Base-by-base conservation (phyloP, 2,888 invertebrate species). In the Anticlea derivata region DNA sequence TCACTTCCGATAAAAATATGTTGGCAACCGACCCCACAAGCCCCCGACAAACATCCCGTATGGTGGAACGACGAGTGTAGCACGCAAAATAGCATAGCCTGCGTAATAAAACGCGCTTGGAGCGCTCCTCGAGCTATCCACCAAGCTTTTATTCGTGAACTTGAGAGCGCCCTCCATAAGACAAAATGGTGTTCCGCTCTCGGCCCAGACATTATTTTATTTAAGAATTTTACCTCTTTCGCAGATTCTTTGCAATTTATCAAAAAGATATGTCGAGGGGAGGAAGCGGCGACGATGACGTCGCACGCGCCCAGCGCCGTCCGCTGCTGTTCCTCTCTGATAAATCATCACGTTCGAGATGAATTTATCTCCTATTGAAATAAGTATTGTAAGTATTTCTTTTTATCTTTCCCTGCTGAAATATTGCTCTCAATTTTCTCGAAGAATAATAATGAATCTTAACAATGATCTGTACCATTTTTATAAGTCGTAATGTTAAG, bases 331-430 rank as follows among this genome's bases (percentile, higher is more conserved):
- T 52, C 34, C 54, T 62, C 68, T 62, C 72, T 75, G 79, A 83
- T 85, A 85, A 83, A 86, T 86, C 79, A 83, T 82, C 70, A 73
- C 66, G 71, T 68, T 78, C 72, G 66, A 79, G 80, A 80, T 77
- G 73, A 78, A 79, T 82, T 78, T 79, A 78, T 79, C 75, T 76
- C 66, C 64, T 69, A 77, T 74, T 76, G 74, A 41, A 40, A 11
- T 24, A 73, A 70, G 68, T 69, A 65, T 68, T 69, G 64, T 70
- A 68, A 12, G 38, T 38, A 50, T 68, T 68, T 69, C 60, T 69
- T 73, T 65, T 73, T 73, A 71, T 65, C 61, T 56, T 49, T 52
- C 45, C 47, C 56, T 47, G 34, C 55, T n/a, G 44, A 62, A 37
- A 46, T 56, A 57, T 58, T 54, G 26, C 41, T 47, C n/a, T 29